A percentile compares a stretch with the other conserved stretches of the same genome.
phyloP scores from a whole-genome alignment of 2,113 vertebrate genomes.

The Helogale parvula region DNA sequence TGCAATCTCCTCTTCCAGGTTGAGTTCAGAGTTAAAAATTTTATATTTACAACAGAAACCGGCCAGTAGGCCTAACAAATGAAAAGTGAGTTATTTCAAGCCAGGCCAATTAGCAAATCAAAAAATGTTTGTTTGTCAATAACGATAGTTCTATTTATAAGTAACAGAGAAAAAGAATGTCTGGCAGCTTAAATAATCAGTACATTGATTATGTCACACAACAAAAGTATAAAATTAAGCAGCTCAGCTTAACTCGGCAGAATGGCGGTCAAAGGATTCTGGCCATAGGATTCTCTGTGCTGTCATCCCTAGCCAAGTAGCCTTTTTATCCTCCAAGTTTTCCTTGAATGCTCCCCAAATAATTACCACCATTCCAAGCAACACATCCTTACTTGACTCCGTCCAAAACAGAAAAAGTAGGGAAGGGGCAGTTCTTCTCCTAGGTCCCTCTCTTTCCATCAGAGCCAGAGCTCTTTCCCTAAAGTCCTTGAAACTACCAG shows the following conservation, averaged over 20 bases:
- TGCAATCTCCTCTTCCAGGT: neutral
- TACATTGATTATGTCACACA: neutral
- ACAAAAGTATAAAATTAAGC: neutral
- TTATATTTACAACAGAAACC: neutral
- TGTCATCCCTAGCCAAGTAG: neutral
- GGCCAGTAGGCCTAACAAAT: neutral
- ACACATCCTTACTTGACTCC: neutral
- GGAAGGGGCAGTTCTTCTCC: neutral
- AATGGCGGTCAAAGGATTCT: neutral
- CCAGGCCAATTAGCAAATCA: neutral
- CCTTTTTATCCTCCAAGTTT: neutral
- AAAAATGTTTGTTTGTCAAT: neutral
- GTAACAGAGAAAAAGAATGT: neutral
- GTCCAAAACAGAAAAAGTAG: neutral
- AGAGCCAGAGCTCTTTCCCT: neutral
- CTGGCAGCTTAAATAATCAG: neutral
- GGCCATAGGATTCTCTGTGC: neutral
- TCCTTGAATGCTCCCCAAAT: neutral
- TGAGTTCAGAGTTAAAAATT: slow-evolving; percentile 15
- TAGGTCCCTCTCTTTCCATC: neutral
- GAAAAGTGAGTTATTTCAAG: neutral
- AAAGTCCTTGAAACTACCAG: neutral
- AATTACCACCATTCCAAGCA: neutral
- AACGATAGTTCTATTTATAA: neutral
- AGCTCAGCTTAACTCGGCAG: neutral